Percentiles rank a stretch among this genome's conserved stretches.
Evolutionary conservation across 2,797 vertebrate species (phyloP).

Genomic region (Smutsia temminckii): DNA sequence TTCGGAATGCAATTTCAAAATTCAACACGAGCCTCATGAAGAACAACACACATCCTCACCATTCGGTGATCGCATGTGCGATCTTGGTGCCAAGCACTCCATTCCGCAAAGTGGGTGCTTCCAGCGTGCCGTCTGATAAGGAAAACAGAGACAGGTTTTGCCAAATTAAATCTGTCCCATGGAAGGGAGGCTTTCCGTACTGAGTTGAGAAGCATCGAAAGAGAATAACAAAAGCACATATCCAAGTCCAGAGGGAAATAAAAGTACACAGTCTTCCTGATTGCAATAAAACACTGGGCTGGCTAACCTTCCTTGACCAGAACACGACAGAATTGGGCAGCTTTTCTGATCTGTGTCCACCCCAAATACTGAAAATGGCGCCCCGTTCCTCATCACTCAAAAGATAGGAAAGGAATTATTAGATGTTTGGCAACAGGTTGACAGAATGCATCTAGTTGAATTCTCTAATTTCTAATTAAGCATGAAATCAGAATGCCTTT

Average conservation of each 20-base stretch:
- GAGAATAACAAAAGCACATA: not conserved
- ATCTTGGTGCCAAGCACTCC: not conserved
- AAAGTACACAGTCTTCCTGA: not conserved
- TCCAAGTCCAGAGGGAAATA: constrained; percentile 24
- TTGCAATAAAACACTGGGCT: not conserved
- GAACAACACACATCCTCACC: not conserved
- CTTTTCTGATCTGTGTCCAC: not conserved
- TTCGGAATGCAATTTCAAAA: not conserved
- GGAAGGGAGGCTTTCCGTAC: not conserved
- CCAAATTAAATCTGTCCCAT: not conserved
- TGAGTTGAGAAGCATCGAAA: not conserved
- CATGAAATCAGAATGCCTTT: not conserved
- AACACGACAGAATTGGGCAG: not conserved
- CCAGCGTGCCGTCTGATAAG: not conserved
- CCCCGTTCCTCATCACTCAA: not conserved
- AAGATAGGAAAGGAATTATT: not conserved
- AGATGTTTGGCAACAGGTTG: not conserved
- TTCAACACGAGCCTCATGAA: not conserved
- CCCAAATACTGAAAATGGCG: too few species aligned
- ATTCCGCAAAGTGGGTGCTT: not conserved
- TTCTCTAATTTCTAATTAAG: not conserved
- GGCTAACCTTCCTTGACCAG: not conserved
- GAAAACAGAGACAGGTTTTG: not conserved
- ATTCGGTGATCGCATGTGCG: rapidly evolving
- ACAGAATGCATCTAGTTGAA: not conserved